These are phyloP conservation scores for Liparis tanakae DNA, from an alignment of 2,797 vertebrate species.

Conservation along the genomic window DNA sequence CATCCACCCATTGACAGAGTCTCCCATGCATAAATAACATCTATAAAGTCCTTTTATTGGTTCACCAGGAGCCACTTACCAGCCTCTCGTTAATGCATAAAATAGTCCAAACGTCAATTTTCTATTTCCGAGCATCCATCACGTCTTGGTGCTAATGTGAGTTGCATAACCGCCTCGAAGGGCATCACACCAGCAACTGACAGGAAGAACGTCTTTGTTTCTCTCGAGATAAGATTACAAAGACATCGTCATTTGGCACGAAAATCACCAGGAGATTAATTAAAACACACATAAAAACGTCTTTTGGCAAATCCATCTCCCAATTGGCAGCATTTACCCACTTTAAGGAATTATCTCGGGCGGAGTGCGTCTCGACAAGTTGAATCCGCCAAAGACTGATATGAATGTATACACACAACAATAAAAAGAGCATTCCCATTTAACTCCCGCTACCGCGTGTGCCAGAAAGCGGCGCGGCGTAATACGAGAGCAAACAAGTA, in stretches of 20 bases:
- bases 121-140: constrained; percentile 31
- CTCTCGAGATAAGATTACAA: constrained; percentile 37
- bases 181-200: constrained; percentile 11
- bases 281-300: constrained; percentile 51
- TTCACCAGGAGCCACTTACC: not conserved
- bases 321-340: constrained; percentile 39
- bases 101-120: constrained; percentile 6
- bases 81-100: not conserved
- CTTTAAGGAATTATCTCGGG: constrained; percentile 23
- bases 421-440: constrained; percentile 7
- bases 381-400: constrained; percentile 20
- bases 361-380: constrained; percentile 31
- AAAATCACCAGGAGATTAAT: constrained; percentile 60
- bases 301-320: constrained; percentile 49
- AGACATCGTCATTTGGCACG: constrained; percentile 52
- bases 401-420: not conserved
- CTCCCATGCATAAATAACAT: not conserved
- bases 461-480: constrained; percentile 18
- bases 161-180: not conserved
- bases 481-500: constrained; percentile 41
- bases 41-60: not conserved
- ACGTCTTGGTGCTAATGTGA: constrained; percentile 3
- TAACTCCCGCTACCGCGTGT: not conserved
- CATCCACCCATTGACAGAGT: not conserved
- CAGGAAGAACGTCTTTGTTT: constrained; percentile 21